Conservation (phyloP, 2,888 invertebrate genomes). For the Myopa tessellatipennis region DNA sequence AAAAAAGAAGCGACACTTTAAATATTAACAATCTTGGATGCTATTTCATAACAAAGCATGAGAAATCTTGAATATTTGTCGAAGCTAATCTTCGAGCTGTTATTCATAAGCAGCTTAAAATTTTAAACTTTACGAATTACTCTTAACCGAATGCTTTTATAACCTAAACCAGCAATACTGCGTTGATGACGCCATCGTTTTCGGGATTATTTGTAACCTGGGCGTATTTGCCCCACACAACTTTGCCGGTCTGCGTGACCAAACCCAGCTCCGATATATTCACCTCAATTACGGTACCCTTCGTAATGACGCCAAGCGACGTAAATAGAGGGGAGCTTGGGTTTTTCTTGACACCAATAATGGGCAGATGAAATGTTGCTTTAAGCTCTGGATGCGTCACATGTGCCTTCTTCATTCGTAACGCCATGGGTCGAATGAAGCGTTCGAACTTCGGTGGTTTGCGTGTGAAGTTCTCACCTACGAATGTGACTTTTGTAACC, state of each 20-base stretch:
- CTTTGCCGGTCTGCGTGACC: conserved; percentile 98
- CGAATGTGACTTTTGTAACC: conserved; percentile 98
- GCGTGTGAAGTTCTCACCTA: conserved; percentile 97
- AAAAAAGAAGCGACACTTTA: not conserved
- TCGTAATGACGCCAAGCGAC: conserved; percentile 96
- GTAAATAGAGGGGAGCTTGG: conserved; percentile 98
- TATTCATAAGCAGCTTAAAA: too few relatives aligned
- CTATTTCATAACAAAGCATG: not conserved
- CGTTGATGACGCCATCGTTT: conserved; percentile 99
- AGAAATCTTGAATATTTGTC: not conserved
- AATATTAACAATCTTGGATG: not conserved
- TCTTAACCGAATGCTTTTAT: conserved; percentile 9
- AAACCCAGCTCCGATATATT: conserved; percentile 98
- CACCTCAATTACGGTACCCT: conserved; percentile 97
- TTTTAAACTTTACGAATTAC: not conserved
- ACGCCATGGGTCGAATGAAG: conserved; percentile 97
- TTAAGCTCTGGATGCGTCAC: conserved; percentile 99
- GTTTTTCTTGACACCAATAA: conserved; percentile 99
- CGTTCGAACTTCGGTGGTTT: conserved; percentile 99
- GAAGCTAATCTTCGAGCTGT: not conserved
- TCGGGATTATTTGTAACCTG: conserved; percentile 99
- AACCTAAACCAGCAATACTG: conserved; percentile 90
- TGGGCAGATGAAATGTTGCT: conserved; percentile 96
- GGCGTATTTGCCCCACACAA: conserved; percentile 99
- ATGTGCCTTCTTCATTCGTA: conserved; percentile 96